A percentile compares a stretch with the other conserved stretches of the same genome.
These are phyloP conservation scores for Psittacus erithacus DNA, from an alignment of 2,113 vertebrate genomes.

Conservation along the genomic window DNA sequence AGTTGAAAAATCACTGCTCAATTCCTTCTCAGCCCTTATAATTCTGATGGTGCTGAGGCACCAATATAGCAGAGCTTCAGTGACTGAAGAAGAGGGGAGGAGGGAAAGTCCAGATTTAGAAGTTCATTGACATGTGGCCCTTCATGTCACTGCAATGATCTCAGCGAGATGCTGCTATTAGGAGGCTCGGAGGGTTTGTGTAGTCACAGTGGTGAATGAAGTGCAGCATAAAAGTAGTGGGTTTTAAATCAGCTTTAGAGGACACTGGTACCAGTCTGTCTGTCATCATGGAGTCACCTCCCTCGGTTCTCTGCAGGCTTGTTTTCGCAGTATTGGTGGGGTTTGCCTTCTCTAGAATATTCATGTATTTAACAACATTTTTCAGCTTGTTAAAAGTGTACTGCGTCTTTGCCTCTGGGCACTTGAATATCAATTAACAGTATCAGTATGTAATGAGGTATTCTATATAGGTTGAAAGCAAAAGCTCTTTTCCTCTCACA, in stretches of 20 bases:
- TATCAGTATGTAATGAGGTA: slow-evolving; percentile 17
- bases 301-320: not conserved
- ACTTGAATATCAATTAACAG: slow-evolving; percentile 21
- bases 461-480: not conserved
- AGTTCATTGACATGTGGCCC: not conserved
- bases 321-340: not conserved
- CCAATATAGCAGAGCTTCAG: not conserved
- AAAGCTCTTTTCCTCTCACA: not conserved
- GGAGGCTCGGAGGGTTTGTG: not conserved
- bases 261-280: not conserved
- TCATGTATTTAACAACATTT: not conserved
- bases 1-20: not conserved
- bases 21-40: not conserved
- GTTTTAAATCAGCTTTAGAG: not conserved
- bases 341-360: not conserved
- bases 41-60: not conserved
- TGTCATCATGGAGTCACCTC: not conserved
- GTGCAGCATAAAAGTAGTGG: rapidly evolving
- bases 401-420: slow-evolving; percentile 15
- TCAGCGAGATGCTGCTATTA: not conserved
- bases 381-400: not conserved
- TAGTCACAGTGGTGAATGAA: not conserved
- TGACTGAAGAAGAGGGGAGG: not conserved
- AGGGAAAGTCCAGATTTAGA: slow-evolving; percentile 11
- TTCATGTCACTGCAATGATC: not conserved